These are phyloP conservation scores for Nerophis ophidion DNA, from an alignment of 2,113 vertebrate genomes.

Conservation along the genomic window DNA sequence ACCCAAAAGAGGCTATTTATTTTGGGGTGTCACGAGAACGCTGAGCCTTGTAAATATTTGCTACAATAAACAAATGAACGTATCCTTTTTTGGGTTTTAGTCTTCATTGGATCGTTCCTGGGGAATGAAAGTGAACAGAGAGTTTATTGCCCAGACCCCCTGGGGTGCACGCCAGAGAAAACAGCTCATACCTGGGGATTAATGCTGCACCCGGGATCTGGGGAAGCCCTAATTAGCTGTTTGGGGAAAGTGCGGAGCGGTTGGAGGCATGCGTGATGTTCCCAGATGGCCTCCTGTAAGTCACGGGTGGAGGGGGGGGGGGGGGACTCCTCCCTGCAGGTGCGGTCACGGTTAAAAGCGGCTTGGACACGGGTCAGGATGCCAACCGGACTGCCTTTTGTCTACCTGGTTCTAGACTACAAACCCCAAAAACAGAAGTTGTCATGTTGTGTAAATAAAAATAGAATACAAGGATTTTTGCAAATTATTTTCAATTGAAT, in stretches of 20 bases:
- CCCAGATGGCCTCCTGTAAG: slow-evolving; percentile 86
- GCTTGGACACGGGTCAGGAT: slow-evolving; percentile 11
- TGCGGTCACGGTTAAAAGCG: slow-evolving; percentile 50
- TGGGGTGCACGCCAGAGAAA: slow-evolving; percentile 45
- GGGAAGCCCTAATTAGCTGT: slow-evolving; percentile 67
- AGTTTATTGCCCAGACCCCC: slow-evolving; percentile 48
- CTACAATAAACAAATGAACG: slow-evolving; percentile 76
- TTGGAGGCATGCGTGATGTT: slow-evolving; percentile 88
- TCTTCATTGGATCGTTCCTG: slow-evolving; percentile 17
- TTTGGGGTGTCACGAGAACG: slow-evolving; percentile 86
- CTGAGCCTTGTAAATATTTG: slow-evolving; percentile 95
- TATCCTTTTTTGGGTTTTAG: slow-evolving; percentile 16
- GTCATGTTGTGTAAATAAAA: neutral
- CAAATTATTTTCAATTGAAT: too few relatives aligned
- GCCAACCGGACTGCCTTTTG: neutral
- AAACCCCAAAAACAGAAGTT: neutral
- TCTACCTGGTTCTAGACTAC: neutral
- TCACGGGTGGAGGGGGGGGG: slow-evolving; percentile 76
- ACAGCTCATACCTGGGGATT: slow-evolving; percentile 47
- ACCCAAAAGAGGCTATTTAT: slow-evolving; percentile 87
- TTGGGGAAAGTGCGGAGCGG: slow-evolving; percentile 82
- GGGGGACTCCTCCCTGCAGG: slow-evolving; percentile 75
- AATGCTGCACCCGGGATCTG: slow-evolving; percentile 67
- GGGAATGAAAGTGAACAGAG: neutral
- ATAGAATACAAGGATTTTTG: neutral